Conservation (phyloP, 2,888 invertebrate genomes). For the Molanna angustata region DNA sequence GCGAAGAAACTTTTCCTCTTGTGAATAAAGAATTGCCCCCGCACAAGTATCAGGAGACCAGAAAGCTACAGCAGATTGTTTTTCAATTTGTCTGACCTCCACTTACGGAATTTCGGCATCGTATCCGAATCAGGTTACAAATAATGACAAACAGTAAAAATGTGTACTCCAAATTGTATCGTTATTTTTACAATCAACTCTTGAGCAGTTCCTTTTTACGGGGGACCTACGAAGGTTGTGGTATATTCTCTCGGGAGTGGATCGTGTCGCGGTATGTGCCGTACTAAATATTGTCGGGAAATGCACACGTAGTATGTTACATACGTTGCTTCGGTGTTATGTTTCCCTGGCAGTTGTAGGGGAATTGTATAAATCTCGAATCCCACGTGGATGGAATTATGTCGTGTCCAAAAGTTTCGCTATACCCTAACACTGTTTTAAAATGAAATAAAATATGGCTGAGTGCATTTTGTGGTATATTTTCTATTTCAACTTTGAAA, state of each 20-base stretch:
- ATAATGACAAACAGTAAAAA: not conserved
- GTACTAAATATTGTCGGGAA: constrained; percentile 23
- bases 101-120: too few species aligned
- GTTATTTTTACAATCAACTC: too few species aligned
- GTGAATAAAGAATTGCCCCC: constrained; percentile 32
- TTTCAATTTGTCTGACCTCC: constrained; percentile 34
- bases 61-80: constrained; percentile 32
- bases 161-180: not conserved
- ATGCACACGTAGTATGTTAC: constrained; percentile 13
- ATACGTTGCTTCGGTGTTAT: constrained; percentile 8
- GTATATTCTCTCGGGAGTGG: constrained; percentile 14
- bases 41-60: constrained; percentile 20
- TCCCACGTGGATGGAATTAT: constrained; percentile 17
- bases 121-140: too few species aligned
- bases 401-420: too few species aligned
- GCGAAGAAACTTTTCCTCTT: constrained; percentile 16
- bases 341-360: constrained; percentile 2
- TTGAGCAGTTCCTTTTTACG: too few species aligned
- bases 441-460: too few species aligned
- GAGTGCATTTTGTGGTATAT: too few species aligned
- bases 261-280: constrained; percentile 22
- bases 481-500: too few species aligned
- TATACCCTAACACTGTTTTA: too few species aligned
- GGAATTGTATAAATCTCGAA: constrained; percentile 5
- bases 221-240: too few species aligned